phyloP scores from a whole-genome alignment of 2,113 vertebrate genomes.

The Entosphenus tridentatus region DNA sequence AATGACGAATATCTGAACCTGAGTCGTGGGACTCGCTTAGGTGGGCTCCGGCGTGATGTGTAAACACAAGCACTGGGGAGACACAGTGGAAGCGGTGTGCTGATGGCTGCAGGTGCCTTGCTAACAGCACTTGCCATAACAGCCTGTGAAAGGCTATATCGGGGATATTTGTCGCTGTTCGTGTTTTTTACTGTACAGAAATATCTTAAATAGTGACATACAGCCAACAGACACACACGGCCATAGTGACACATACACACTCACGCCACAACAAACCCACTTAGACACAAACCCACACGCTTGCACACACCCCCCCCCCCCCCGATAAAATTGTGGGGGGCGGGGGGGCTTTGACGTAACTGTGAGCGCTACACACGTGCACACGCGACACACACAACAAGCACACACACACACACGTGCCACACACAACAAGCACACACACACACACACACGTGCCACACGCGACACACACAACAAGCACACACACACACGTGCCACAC shows the following conservation, averaged over 20 bases:
- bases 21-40: no score
- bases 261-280: background rate
- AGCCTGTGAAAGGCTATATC: no score
- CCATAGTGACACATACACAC: background rate
- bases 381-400: conserved; percentile 2
- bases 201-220: background rate
- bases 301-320: background rate
- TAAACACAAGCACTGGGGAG: no score
- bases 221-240: background rate
- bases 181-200: background rate
- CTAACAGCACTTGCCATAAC: no score
- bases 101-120: no score
- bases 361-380: no score
- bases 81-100: no score
- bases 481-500: background rate
- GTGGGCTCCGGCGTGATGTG: no score
- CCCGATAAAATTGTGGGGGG: no score
- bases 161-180: background rate
- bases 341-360: no score
- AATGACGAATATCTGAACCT: no score
- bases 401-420: background rate
- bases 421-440: background rate
- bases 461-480: background rate
- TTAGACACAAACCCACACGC: background rate
- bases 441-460: background rate